Percentiles rank a stretch among this genome's conserved stretches.
Evolutionary conservation across 2,888 invertebrate species (phyloP).

Genomic region (Petrolisthes manimaculis): DNA sequence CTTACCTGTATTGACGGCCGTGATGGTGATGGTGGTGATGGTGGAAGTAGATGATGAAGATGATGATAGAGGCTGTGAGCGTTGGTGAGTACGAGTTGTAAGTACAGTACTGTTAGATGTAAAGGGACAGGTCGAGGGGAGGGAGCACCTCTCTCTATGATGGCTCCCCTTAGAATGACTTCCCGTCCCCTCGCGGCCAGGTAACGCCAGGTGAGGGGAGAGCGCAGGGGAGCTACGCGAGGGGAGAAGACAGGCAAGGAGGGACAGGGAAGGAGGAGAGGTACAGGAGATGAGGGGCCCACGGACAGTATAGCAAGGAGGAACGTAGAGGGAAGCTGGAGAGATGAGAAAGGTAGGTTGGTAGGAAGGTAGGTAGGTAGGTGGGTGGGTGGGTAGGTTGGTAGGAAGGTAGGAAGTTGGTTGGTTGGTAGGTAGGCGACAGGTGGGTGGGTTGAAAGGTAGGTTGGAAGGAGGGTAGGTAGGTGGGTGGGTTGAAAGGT

Average conservation of each 20-base stretch:
- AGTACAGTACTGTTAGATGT: not conserved
- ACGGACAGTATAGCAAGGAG: not conserved
- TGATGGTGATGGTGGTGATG: not conserved
- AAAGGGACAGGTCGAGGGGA: slow-evolving; percentile 23
- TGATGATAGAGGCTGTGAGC: not conserved
- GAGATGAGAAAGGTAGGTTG: not conserved
- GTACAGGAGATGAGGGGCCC: not conserved
- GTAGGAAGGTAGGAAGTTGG: too few relatives aligned
- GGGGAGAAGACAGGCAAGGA: not conserved
- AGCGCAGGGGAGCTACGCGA: not conserved
- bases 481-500: not conserved
- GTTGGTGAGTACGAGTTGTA: not conserved
- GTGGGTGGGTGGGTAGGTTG: too few relatives aligned
- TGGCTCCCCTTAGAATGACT: slow-evolving; percentile 54
- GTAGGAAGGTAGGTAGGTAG: too few relatives aligned
- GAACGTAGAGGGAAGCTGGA: not conserved
- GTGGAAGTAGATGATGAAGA: not conserved
- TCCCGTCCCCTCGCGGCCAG: slow-evolving; percentile 56
- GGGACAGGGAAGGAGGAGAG: slow-evolving; percentile 8
- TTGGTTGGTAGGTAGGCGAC: too few relatives aligned
- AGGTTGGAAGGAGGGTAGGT: not conserved
- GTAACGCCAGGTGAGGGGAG: slow-evolving; percentile 51
- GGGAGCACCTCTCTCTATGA: slow-evolving; percentile 50
- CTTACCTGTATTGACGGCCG: not conserved
- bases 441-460: not conserved